Evolutionary conservation across 2,888 invertebrate species (phyloP), one percentile per base, ranked within the genome.

Genomic region (Apodemia zela): DNA sequence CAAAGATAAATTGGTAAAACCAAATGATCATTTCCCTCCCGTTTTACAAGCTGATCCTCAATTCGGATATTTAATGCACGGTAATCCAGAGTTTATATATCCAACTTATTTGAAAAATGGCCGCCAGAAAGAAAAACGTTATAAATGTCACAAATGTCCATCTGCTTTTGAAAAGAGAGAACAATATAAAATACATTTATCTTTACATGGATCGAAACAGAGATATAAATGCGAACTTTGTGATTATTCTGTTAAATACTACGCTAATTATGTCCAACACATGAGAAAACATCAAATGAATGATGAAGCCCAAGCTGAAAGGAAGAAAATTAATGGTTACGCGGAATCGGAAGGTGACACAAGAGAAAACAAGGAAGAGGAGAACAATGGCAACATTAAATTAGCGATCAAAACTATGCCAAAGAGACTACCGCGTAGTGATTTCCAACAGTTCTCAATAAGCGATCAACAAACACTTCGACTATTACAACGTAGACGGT

Each of bases 181-280:
- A 74, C 96, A 97, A 80, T 97, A 96, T 81, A 95, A 96, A 81
- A 94, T 96, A 33, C 97, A 97, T 83, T 84, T 96, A 71, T 95
- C 95, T 18, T 86, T 97, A 58, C 97, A 97, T 78, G 97, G 97
- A 4, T 95, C 97, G 0, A 95, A 95, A 74, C 96, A 97, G 81
- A 93, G 95, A 67, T 97, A 96, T 80, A 95, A 94, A 72, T 97
- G 97, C 86, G 95, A 96, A 73, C 92, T 94, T 57, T 97, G 97
- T 82, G 97, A 97, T 85, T 97, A 97, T 83, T 96, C 97, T 2
- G 97, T 97, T 0, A 96, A 96, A 73, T 96, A 96, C 80, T 96
- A 95, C 73, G 96, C 97, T 1, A 96, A 97, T 79, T 95, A 96
- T 72, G 94, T 95, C 47, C 97, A 97, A 78, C 97, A 97, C 77